Evolutionary conservation across 2,113 vertebrate species (phyloP), one percentile per base, ranked within the genome.

Genomic region (Lathamus discolor): DNA sequence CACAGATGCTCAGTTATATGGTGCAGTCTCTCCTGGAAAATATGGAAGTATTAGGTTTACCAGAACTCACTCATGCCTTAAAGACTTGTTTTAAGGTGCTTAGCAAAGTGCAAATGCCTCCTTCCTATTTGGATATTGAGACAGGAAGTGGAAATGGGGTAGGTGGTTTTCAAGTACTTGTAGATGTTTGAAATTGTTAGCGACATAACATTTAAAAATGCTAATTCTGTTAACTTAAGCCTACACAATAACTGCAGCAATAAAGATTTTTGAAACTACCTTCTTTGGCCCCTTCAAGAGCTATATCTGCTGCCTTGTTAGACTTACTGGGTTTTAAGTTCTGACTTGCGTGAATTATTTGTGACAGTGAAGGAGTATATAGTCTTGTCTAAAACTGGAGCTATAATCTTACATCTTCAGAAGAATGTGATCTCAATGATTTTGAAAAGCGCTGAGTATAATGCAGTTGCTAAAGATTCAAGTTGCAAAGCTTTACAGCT

Each of bases 41-140:
- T 81, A 93, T 98, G 96, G 97, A 98, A 35, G 82, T 93, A 3
- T 62, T 99, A 28, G 97, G 95, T 86, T 95, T 99, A 39, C 95
- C 98, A 7, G 99, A 99, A 14, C 98, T 99, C 87, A 99, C 98
- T 2, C 98, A 99, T 2, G 97, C 98, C 44, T 96, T 99, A 80
- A 98, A 98, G 39, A 98, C 99, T 0, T 99, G 99, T 90, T 99
- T 99, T 88, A 99, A 99, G 94, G 98, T 99, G 86, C 98, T 99
- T 64, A 99, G 99, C 97, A 99, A 99, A 95, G 99, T 99, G 82
- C 99, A 99, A 96, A 99, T 99, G 99, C 99, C 99, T 0, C 99
- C 99, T 29, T 98, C 98, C 73, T 99, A 98, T 95, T 97, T 99
- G 96, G 99, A 99, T 35, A 43, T 63, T 1, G 98, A 98, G 51